Evolutionary conservation across 2,113 vertebrate genomes (phyloP).

Genomic region (Amia ocellicauda): DNA sequence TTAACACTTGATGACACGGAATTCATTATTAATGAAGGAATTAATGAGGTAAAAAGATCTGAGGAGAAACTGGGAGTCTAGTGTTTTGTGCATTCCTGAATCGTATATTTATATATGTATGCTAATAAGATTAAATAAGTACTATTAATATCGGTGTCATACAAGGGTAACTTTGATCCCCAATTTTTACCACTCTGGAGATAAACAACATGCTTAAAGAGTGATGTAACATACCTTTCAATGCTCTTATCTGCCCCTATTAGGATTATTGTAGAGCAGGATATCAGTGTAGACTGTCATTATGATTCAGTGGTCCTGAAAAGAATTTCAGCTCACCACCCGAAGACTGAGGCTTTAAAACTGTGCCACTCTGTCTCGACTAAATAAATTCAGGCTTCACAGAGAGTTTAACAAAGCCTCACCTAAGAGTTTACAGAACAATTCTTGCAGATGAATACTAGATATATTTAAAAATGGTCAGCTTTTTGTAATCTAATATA

Average conservation of each 20-base stretch:
- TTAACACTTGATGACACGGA: too few species aligned
- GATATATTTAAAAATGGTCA: background rate
- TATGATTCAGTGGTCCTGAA: conserved; percentile 10
- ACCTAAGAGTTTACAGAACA: conserved; percentile 51
- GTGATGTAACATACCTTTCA: conserved; percentile 15
- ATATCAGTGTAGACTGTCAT: conserved; percentile 11
- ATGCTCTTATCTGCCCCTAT: conserved; percentile 9
- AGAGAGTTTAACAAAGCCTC: conserved; percentile 58
- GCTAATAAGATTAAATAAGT: background rate
- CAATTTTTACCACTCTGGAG: background rate
- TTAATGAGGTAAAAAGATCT: too few species aligned
- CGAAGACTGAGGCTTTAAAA: conserved; percentile 21
- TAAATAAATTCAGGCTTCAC: conserved; percentile 46
- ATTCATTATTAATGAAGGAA: too few species aligned
- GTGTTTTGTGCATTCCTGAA: background rate
- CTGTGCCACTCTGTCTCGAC: conserved; percentile 35
- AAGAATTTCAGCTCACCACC: conserved; percentile 14
- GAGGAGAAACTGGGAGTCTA: background rate
- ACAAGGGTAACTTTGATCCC: background rate
- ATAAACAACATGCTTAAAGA: conserved; percentile 15
- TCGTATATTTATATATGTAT: background rate
- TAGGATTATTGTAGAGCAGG: background rate
- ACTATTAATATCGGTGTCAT: background rate
- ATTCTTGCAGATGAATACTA: conserved; percentile 28
- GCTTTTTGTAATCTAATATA: background rate